Evolutionary conservation across 2,113 vertebrate species (phyloP), one percentile per base, ranked within the genome.

Genomic region (Columba livia): DNA sequence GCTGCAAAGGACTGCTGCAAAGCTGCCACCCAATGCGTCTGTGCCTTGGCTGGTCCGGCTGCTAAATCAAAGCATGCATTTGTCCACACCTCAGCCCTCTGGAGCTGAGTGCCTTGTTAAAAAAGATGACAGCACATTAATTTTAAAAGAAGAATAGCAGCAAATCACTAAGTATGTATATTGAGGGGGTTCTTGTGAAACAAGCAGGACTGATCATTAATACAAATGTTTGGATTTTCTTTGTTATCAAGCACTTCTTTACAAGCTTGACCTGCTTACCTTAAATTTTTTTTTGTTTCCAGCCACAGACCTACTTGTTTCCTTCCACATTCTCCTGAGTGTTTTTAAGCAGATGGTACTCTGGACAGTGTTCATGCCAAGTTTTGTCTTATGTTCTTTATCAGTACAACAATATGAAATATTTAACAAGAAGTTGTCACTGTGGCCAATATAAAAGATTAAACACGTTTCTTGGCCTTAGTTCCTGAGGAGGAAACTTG

Each of bases 381-480:
- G 74, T 91, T 98, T 97, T 97, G 92, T 97, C 90, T 94, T 96
- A 61, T 95, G 83, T 91, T 97, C 78, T 94, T 96, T 97, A 97
- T 97, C 94, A 94, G 84, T 94, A 97, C 93, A 98, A 97, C 95
- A 97, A 67, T 92, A 97, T 98, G 79, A 98, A 98, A 98, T 98
- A 98, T 98, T 98, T 97, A 98, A 84, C 88, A 97, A 95, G 90
- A 97, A 93, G 90, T 97, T 98, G 98, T 97, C 88, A 78, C 88
- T 93, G 93, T 97, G 93, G 96, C 91, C 88, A 96, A 90, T 97
- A 98, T 98, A 71, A 98, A 98, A 98, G 79, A 97, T 98, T 98
- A 97, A 98, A 96, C 82, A 98, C 86, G 69, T 42, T 83, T 96
- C 75, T 78, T 66, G 10, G 85, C 84, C 81, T 91, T 18, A 34